Conservation (phyloP, 2,797 vertebrate genomes). For the Chaetophractus vellerosus region DNA sequence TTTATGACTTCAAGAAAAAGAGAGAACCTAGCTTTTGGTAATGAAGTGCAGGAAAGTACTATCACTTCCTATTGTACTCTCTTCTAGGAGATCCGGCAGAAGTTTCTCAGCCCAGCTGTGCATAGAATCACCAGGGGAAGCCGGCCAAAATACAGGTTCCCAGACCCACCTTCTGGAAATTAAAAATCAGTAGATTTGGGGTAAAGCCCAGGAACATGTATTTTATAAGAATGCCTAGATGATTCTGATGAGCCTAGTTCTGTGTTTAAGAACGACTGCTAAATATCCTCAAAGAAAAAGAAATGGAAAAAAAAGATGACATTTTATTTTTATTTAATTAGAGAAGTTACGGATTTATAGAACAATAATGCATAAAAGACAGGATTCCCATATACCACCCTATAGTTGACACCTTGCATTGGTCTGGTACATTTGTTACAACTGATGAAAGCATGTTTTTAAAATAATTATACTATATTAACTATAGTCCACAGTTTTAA, state of each 20-base stretch:
- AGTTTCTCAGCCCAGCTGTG: not conserved
- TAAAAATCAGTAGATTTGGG: not conserved
- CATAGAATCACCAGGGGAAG: not conserved
- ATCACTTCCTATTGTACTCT: not conserved
- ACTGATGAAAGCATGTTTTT: too few relatives aligned
- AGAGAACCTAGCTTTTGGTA: not conserved
- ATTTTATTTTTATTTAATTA: too few relatives aligned
- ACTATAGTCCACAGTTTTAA: too few relatives aligned
- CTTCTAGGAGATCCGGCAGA: not conserved
- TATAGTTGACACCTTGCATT: too few relatives aligned
- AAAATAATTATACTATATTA: too few relatives aligned
- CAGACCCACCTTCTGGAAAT: not conserved
- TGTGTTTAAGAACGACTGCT: not conserved
- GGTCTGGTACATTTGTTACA: too few relatives aligned
- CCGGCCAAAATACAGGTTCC: slow-evolving; percentile 1
- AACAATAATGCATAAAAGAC: too few relatives aligned
- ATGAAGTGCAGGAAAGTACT: not conserved
- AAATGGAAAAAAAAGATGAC: not conserved
- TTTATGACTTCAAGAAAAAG: slow-evolving; percentile 20
- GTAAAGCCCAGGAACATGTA: not conserved
- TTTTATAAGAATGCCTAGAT: not conserved
- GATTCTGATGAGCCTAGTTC: not conserved
- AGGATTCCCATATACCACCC: too few relatives aligned
- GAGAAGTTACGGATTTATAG: too few relatives aligned
- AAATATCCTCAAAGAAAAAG: not conserved